phyloP scores from a whole-genome alignment of 2,797 vertebrate genomes.

The Anguilla anguilla region DNA sequence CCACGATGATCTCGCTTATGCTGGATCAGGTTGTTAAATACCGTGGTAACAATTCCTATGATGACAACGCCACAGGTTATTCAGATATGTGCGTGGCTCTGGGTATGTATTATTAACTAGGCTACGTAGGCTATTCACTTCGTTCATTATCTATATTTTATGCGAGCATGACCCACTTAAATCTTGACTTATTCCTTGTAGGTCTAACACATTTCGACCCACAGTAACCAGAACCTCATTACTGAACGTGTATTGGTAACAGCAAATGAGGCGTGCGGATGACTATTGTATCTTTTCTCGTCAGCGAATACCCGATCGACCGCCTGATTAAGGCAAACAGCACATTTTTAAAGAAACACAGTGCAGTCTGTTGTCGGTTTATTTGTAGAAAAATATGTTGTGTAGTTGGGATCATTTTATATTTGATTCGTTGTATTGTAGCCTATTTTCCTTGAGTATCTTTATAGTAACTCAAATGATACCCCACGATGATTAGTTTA shows the following conservation, averaged over 20 bases:
- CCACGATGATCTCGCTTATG: background rate
- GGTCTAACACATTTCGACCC: background rate
- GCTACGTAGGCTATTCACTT: background rate
- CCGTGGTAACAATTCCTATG: background rate
- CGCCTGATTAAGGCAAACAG: background rate
- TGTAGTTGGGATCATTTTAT: background rate
- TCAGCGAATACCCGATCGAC: background rate
- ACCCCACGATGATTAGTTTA: background rate
- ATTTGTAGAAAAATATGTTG: background rate
- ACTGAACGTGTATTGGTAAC: background rate
- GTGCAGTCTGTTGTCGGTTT: background rate
- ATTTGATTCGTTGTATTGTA: background rate
- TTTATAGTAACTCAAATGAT: background rate
- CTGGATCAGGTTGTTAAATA: constrained; percentile 15
- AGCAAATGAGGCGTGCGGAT: constrained; percentile 14
- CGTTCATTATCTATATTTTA: background rate
- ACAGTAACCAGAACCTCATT: constrained; percentile 4
- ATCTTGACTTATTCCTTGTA: background rate
- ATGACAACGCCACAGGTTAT: background rate
- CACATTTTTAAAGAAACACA: constrained; percentile 1
- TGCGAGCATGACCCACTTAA: background rate
- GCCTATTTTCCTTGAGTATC: background rate
- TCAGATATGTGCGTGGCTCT: background rate
- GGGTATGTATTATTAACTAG: background rate
- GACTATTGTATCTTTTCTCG: background rate